phyloP scores from a whole-genome alignment of 2,888 invertebrate species.

The Palloptera scutellata region DNA sequence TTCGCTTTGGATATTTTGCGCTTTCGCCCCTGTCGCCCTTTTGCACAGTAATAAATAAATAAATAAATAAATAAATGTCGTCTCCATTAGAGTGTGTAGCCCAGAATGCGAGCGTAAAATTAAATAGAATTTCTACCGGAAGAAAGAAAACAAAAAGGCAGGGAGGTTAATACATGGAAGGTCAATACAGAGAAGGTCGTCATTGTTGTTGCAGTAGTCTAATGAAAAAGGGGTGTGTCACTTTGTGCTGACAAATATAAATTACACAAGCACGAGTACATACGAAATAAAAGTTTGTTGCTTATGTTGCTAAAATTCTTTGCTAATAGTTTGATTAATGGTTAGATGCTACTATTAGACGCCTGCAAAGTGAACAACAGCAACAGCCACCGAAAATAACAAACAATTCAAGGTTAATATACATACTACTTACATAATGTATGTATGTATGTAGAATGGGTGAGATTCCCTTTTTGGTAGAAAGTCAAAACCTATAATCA shows the following conservation, averaged over 20 bases:
- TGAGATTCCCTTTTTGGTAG: slow-evolving; percentile 6
- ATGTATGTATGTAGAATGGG: neutral
- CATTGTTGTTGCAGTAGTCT: neutral
- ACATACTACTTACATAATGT: neutral
- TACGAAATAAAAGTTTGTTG: slow-evolving; percentile 41
- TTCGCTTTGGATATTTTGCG: slow-evolving; percentile 31
- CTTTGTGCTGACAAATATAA: slow-evolving; percentile 39
- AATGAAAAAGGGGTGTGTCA: slow-evolving; percentile 51
- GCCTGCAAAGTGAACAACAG: neutral
- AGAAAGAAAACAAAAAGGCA: neutral
- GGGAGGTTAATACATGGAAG: neutral
- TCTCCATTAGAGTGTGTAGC: slow-evolving; percentile 26
- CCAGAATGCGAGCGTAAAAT: slow-evolving; percentile 37
- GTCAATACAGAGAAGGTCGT: slow-evolving; percentile 9
- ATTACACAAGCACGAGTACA: slow-evolving; percentile 36
- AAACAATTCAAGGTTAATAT: slow-evolving; percentile 14
- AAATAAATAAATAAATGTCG: slow-evolving; percentile 41
- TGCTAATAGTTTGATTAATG: slow-evolving; percentile 66
- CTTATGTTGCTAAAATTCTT: slow-evolving; percentile 40
- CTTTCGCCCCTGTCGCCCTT: slow-evolving; percentile 11
- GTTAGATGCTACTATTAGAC: slow-evolving; percentile 36
- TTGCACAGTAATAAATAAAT: too few species aligned
- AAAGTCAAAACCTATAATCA: slow-evolving; percentile 40
- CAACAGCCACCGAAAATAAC: neutral
- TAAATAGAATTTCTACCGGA: slow-evolving; percentile 37